Base-by-base conservation (phyloP, 2,888 invertebrate species). In the Andrena bucephala region DNA sequence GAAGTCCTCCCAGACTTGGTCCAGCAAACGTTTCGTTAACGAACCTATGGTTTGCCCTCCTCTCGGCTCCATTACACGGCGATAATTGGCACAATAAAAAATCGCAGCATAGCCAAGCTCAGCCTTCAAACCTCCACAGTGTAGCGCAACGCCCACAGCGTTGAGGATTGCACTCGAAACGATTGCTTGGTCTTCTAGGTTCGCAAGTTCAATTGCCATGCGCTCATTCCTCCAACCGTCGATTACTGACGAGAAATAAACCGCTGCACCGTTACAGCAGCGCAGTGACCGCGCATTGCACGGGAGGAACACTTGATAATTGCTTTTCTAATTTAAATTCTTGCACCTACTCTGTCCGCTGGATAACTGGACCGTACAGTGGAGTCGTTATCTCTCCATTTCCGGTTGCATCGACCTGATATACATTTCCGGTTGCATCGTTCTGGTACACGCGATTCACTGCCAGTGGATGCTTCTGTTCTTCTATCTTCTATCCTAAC, bases 311-410 rank as follows among this genome's bases (percentile, higher is more conserved):
- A 16, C 5, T 27, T 42, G 63, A 33, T 24, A 57, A n/a, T 75
- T 50, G 20, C 7, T 13, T 59, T 36, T 27, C 33, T 54, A 60
- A 75, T 59, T 65, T 59, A 24, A 27, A 5, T 57, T 24, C 31
- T 77, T 52, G 5, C 59, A 54, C 59, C 24, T 57, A 20, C 29
- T 62, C 13, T 59, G 52, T 68, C 29, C 48, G 13, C 33, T 16
- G 57, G 27, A n/a, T 59, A 82, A 85, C 63, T 60, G 33, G 78
- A 76, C 60, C 69, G 57, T 59, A 42, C 27, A 13, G 36, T 27
- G 31, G 27, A 16, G 29, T 81, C 31, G 66, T 83, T 86, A 87
- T 87, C 87, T 59, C 63, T 65, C 6, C 60, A 67, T 83, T 86
- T 87, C 87, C 86, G 86, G 75, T 48, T 70, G 31, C 42, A 67